Evolutionary conservation across 2,888 invertebrate genomes (phyloP).

Genomic region (Pristionchus exspectatus): DNA sequence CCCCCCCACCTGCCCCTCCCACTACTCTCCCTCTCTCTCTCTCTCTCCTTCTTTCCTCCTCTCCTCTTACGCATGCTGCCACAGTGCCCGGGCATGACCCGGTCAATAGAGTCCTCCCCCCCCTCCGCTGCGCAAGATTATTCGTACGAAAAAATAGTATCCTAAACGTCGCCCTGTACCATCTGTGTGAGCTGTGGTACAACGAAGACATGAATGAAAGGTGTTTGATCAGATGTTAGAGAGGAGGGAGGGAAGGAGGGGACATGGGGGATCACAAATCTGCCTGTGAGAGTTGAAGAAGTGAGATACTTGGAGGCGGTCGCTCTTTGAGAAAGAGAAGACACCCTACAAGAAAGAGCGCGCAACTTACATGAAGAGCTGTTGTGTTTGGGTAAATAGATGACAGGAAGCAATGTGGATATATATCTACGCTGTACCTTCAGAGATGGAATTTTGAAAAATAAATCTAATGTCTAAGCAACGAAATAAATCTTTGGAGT

Average conservation of each 20-base stretch:
- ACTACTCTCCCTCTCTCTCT: not conserved
- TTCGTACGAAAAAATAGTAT: not conserved
- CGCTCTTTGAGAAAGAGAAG: conserved; percentile 12
- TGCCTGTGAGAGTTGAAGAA: conserved; percentile 3
- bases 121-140: not conserved
- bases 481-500: too few species aligned
- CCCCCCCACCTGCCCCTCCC: not conserved
- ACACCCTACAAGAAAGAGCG: conserved; percentile 7
- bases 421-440: not conserved
- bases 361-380: conserved; percentile 19
- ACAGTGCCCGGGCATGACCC: conserved; percentile 49
- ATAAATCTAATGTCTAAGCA: not conserved
- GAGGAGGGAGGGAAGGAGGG: conserved; percentile 19
- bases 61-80: conserved; percentile 33
- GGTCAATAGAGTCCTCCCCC: conserved; percentile 30
- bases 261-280: conserved; percentile 44
- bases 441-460: not conserved
- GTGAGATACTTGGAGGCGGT: not conserved
- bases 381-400: conserved; percentile 32
- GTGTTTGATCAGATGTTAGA: conserved; percentile 53
- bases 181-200: not conserved
- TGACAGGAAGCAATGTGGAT: not conserved
- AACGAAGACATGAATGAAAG: conserved; percentile 24
- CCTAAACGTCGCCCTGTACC: conserved; percentile 1
- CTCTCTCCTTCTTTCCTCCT: not conserved